Percentiles rank a stretch among this genome's conserved stretches.
phyloP scores from a whole-genome alignment of 2,888 invertebrate species.

The Micropterix aruncella region DNA sequence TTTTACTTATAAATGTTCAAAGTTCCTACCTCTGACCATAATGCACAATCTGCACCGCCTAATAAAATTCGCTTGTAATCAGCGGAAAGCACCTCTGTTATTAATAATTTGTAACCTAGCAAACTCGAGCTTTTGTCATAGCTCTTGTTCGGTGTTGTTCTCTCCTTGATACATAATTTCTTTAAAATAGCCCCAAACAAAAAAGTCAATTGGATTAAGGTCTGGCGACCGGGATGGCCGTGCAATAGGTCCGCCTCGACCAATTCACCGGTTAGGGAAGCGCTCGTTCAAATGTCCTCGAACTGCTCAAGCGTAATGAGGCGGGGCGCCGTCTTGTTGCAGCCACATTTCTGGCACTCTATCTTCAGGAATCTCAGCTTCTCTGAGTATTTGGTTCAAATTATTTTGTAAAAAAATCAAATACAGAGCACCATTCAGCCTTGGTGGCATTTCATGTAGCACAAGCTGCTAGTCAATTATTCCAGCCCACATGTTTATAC shows the following conservation, averaged over 20 bases:
- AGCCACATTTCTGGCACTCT: conserved; percentile 5
- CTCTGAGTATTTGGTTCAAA: conserved; percentile 7
- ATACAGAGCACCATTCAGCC: conserved; percentile 10
- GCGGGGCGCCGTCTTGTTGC: no score
- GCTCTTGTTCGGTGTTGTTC: conserved; percentile 1
- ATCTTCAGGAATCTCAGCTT: conserved; percentile 4
- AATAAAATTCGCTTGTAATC: conserved; percentile 10
- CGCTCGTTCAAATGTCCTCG: conserved; percentile 6
- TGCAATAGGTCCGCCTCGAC: background rate
- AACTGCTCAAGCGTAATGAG: conserved; percentile 7
- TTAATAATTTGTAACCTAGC: conserved; percentile 10
- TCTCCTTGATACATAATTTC: background rate
- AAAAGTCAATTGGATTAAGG: background rate
- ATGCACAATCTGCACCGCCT: conserved; percentile 10
- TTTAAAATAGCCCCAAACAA: background rate
- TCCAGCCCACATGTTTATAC: conserved; percentile 9
- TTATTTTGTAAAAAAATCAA: conserved; percentile 10
- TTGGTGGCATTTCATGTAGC: conserved; percentile 9
- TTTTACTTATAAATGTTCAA: conserved; percentile 7
- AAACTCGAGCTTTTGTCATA: conserved; percentile 6
- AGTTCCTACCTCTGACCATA: conserved; percentile 10
- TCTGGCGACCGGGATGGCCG: conserved; percentile 1
- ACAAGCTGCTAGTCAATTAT: conserved; percentile 7
- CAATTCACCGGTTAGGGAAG: conserved; percentile 4
- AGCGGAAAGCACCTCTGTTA: conserved; percentile 9